These are phyloP conservation scores for Palloptera scutellata DNA, from an alignment of 2,888 invertebrate genomes.

Conservation along the genomic window DNA sequence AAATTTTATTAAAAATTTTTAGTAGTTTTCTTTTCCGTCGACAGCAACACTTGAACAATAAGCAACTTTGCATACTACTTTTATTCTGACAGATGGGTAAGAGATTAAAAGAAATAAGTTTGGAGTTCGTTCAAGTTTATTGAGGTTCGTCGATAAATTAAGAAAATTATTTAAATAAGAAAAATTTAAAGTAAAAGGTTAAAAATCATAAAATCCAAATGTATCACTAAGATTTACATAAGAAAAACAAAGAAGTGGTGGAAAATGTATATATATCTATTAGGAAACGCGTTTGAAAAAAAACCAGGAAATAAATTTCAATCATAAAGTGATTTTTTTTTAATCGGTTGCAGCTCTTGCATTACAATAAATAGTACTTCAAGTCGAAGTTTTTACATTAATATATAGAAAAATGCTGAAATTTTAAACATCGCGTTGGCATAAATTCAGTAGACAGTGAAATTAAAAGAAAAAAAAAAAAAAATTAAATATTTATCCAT, in stretches of 20 bases:
- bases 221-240: constrained; percentile 3
- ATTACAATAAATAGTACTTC: neutral
- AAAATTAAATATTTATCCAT: no score
- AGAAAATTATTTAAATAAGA: constrained; percentile 26
- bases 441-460: no score
- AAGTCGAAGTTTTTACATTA: neutral
- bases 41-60: no score
- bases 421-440: no score
- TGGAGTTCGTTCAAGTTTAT: constrained; percentile 35
- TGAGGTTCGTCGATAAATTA: constrained; percentile 3
- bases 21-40: no score
- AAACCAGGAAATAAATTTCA: constrained; percentile 3
- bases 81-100: constrained; percentile 40
- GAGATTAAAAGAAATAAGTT: constrained; percentile 37
- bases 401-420: no score
- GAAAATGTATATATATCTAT: constrained; percentile 23
- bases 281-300: neutral
- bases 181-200: constrained; percentile 25
- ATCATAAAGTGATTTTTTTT: neutral
- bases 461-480: no score
- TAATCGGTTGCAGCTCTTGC: neutral
- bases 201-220: neutral
- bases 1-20: no score
- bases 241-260: constrained; percentile 8
- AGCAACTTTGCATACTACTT: no score